Base-by-base conservation (phyloP, 2,797 vertebrate genomes). In the Poeciliopsis gracilis region DNA sequence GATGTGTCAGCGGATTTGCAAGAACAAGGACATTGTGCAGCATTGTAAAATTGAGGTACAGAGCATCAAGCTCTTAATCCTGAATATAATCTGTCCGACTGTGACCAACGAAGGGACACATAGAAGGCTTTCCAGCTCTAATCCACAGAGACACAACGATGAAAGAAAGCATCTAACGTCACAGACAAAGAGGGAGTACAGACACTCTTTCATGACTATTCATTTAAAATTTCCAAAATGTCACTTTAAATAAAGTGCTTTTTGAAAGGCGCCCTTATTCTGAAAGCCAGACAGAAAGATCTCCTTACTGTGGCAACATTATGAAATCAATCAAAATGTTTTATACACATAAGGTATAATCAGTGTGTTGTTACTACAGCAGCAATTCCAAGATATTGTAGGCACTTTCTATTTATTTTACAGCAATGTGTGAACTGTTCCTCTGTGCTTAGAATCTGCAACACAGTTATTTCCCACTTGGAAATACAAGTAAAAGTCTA, bases 31-130 rank as follows among this genome's bases (percentile, higher is more conserved):
- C 86, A 87, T 63, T 86, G 82, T 77, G 77, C 85, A 82, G 82
- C 78, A 88, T 84, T 88, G 85, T 82, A 81, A 82, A 91, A 89
- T 86, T 72, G 85, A 93, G 90, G 90, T 92, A 88, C 86, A 89
- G 86, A 87, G 86, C 86, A 92, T 86, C 89, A 86, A 88, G 87
- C 87, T 89, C 88, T 93, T 95, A 95, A 95, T 95, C 94, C 92
- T 84, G 87, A 86, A 92, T 90, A 93, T 95, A 95, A 95, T 95
- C 94, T 91, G 91, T 87, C 92, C 74, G 84, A 92, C 86, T 92
- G 90, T 85, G 90, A 91, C 87, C 86, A 53, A 75, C 78, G 25
- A 84, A 88, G 90, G 94, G 90, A 90, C 92, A 91, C 89, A 94
- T 94, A 83, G 90, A 91, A 92, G 91, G 86, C 87, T 87, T 89